A percentile compares a stretch with the other conserved stretches of the same genome.
These are phyloP conservation scores for Neocloeon triangulifer DNA, from an alignment of 1,140 invertebrate species.

Conservation along the genomic window DNA sequence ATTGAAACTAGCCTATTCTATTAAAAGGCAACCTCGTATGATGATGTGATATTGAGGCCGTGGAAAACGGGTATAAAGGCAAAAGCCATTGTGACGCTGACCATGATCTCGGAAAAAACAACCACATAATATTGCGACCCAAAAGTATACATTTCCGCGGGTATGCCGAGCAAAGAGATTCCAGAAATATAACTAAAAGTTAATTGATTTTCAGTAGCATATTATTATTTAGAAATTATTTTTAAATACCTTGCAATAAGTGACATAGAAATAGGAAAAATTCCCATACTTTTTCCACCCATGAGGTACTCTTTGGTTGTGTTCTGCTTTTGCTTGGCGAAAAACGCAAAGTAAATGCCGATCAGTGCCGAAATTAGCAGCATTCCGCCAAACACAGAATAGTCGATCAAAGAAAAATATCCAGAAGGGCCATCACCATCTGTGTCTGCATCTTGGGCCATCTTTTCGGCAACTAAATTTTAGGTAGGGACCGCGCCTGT, in stretches of 20 bases:
- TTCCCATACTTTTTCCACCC: constrained; percentile 14
- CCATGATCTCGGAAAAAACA: not conserved
- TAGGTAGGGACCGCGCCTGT: no score
- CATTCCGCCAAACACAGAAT: constrained; percentile 33
- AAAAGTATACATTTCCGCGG: constrained; percentile 5
- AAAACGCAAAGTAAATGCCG: constrained; percentile 48
- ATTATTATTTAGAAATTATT: not conserved
- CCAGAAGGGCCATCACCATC: no score
- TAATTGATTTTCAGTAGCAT: no score
- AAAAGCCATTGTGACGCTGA: not conserved
- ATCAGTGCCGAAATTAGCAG: constrained; percentile 36
- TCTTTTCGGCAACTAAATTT: no score
- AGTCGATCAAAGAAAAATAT: constrained; percentile 32
- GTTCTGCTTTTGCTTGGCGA: constrained; percentile 21
- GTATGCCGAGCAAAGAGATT: constrained; percentile 6
- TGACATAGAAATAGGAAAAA: constrained; percentile 19
- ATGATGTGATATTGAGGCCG: constrained; percentile 54
- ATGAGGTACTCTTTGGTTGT: constrained; percentile 16
- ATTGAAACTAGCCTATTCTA: no score
- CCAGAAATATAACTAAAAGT: constrained; percentile 6
- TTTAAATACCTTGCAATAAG: constrained; percentile 16
- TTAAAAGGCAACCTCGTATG: constrained; percentile 53
- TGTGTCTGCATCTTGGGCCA: no score
- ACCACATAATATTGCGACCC: not conserved
- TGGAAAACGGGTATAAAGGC: constrained; percentile 69